Evolutionary conservation across 2,888 invertebrate genomes (phyloP).

Genomic region (Thecocarcelia acutangulata): DNA sequence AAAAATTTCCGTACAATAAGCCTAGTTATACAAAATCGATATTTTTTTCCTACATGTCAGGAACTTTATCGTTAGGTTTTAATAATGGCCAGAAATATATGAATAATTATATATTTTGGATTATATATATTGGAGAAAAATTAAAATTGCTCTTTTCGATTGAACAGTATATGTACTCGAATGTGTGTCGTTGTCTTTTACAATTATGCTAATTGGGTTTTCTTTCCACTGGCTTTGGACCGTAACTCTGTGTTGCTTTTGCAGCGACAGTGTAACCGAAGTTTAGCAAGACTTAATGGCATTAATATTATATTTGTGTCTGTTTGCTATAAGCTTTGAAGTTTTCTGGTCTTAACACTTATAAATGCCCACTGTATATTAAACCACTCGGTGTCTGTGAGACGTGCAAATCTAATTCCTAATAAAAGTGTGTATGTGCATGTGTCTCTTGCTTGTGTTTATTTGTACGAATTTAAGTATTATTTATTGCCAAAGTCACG

Average conservation of each 20-base stretch:
- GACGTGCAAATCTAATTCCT: slow-evolving; percentile 3
- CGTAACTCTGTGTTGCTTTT: slow-evolving; percentile 41
- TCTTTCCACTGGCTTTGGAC: slow-evolving; percentile 28
- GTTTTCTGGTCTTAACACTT: not conserved
- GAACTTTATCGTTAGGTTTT: too few species aligned
- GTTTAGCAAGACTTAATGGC: not conserved
- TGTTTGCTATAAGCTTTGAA: not conserved
- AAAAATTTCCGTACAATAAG: too few species aligned
- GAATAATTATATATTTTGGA: too few species aligned
- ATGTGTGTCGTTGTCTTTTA: too few species aligned
- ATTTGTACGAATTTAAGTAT: slow-evolving; percentile 66
- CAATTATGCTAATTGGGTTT: not conserved
- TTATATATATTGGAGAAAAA: too few species aligned
- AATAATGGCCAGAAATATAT: too few species aligned
- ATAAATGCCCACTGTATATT: slow-evolving; percentile 4
- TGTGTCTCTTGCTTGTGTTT: slow-evolving; percentile 63
- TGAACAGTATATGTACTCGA: too few species aligned
- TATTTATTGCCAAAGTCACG: slow-evolving; percentile 69
- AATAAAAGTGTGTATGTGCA: slow-evolving; percentile 44
- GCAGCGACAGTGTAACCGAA: slow-evolving; percentile 12
- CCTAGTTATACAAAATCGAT: too few species aligned
- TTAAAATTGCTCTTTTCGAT: too few species aligned
- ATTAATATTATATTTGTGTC: too few species aligned
- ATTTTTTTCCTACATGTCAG: too few species aligned
- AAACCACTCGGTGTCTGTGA: slow-evolving; percentile 55